Percentiles rank a stretch among this genome's conserved stretches.
Conservation (phyloP, 2,797 vertebrate genomes). For the Xenopus petersii region DNA sequence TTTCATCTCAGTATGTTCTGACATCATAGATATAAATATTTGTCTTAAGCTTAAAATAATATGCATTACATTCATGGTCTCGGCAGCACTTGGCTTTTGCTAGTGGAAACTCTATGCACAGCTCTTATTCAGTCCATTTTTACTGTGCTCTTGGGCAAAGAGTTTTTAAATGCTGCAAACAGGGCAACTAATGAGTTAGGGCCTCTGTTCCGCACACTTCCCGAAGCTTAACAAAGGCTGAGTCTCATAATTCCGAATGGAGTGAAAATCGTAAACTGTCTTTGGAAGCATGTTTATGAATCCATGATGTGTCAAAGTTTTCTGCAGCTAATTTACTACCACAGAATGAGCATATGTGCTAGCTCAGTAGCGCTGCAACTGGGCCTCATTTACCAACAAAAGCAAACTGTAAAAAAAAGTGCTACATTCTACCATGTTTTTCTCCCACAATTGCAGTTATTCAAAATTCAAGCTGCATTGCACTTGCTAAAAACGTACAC, state of each 20-base stretch:
- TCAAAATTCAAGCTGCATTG: too few relatives aligned
- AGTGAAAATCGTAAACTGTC: too few relatives aligned
- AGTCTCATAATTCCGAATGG: not conserved
- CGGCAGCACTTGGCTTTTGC: constrained; percentile 25
- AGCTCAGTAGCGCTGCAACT: too few relatives aligned
- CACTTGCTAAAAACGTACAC: too few relatives aligned
- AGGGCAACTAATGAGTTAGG: not conserved
- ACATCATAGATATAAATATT: constrained; percentile 42
- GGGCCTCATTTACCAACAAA: too few relatives aligned
- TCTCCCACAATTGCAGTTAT: too few relatives aligned
- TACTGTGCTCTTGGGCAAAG: constrained; percentile 26
- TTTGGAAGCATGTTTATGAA: too few relatives aligned
- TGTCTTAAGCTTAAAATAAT: constrained; percentile 40
- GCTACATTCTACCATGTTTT: too few relatives aligned
- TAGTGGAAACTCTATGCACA: constrained; percentile 22
- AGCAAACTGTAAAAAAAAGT: too few relatives aligned
- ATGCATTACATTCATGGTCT: constrained; percentile 35
- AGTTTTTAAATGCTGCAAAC: constrained; percentile 11
- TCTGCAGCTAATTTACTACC: too few relatives aligned
- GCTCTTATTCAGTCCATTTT: constrained; percentile 19
- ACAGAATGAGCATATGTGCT: too few relatives aligned
- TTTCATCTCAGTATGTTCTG: constrained; percentile 27
- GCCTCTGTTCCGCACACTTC: not conserved
- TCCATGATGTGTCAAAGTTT: too few relatives aligned
- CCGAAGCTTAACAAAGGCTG: not conserved